Conservation (phyloP, 64 coral and sea anemone species). For the Pachyseris speciosa region DNA sequence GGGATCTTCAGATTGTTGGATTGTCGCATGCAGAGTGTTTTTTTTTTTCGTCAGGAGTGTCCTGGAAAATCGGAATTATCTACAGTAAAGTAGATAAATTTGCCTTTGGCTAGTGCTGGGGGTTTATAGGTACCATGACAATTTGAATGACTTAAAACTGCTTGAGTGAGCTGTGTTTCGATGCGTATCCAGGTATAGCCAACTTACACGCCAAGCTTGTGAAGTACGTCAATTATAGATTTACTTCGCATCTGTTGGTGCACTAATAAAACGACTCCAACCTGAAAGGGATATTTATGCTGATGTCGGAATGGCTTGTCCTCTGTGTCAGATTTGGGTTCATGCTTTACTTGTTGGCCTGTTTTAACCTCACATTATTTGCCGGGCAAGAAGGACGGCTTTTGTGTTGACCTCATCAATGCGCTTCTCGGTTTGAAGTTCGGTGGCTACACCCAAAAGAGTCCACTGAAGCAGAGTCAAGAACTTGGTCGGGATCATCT, state of each 20-base stretch:
- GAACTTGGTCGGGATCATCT: slow-evolving; percentile 2
- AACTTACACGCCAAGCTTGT: slow-evolving; percentile 11
- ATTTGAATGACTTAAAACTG: neutral
- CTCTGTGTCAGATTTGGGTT: slow-evolving; percentile 11
- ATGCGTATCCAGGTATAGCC: slow-evolving; percentile 10
- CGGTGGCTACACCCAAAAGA: slow-evolving; percentile 28
- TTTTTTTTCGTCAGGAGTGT: slow-evolving; percentile 39
- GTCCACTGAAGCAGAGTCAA: slow-evolving; percentile 47
- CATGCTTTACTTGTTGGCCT: slow-evolving; percentile 17
- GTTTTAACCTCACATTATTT: neutral
- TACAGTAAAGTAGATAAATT: slow-evolving; percentile 29
- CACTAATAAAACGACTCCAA: neutral
- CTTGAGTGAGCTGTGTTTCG: slow-evolving; percentile 40
- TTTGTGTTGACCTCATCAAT: slow-evolving; percentile 1
- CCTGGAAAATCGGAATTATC: slow-evolving; percentile 50
- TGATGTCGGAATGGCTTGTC: slow-evolving; percentile 2
- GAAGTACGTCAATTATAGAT: slow-evolving; percentile 5
- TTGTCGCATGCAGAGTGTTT: slow-evolving; percentile 56
- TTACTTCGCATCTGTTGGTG: neutral
- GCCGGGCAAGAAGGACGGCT: slow-evolving; percentile 4
- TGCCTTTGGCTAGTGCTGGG: neutral
- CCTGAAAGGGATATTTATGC: slow-evolving; percentile 1
- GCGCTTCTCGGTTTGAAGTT: slow-evolving; percentile 30
- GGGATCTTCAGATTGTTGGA: slow-evolving; percentile 45
- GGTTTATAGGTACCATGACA: slow-evolving; percentile 19